Evolutionary conservation across 2,888 invertebrate genomes (phyloP).

Genomic region (Chelonus formosanus): DNA sequence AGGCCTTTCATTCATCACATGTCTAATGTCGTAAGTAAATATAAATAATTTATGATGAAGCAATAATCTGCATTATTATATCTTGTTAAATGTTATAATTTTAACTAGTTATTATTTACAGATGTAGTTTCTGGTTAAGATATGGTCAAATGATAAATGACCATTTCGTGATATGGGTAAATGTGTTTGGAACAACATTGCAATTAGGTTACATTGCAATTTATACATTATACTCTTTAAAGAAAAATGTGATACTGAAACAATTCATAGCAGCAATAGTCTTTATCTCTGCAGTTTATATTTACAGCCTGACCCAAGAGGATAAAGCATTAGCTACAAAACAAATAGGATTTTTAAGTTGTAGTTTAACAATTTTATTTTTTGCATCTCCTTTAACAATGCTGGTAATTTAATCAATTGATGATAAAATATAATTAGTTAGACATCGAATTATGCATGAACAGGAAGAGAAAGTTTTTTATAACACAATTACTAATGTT

Average conservation of each 20-base stretch:
- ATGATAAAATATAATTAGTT: too few species aligned
- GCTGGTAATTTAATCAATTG: constrained; percentile 59
- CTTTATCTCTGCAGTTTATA: constrained; percentile 68
- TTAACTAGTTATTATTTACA: constrained; percentile 62
- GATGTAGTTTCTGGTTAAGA: constrained; percentile 80
- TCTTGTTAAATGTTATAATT: constrained; percentile 19
- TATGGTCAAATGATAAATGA: constrained; percentile 82
- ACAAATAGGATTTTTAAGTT: constrained; percentile 76
- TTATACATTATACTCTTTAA: constrained; percentile 78
- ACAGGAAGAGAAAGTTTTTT: background rate
- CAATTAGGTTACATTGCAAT: constrained; percentile 76
- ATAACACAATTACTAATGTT: constrained; percentile 39
- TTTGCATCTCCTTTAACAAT: constrained; percentile 85
- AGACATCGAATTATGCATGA: constrained; percentile 55
- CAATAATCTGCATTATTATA: constrained; percentile 16
- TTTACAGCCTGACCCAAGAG: constrained; percentile 70
- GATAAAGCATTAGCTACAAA: constrained; percentile 68
- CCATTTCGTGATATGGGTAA: constrained; percentile 77
- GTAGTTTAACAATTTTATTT: constrained; percentile 79
- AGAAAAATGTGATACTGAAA: constrained; percentile 73
- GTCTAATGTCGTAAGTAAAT: constrained; percentile 76
- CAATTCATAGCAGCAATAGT: constrained; percentile 70
- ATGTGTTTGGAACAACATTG: constrained; percentile 76
- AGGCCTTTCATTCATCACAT: constrained; percentile 80
- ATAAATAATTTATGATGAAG: constrained; percentile 24